Percentiles rank a stretch among this genome's conserved stretches.
Evolutionary conservation across 2,888 invertebrate genomes (phyloP).

Genomic region (Drosophila nigricruria): DNA sequence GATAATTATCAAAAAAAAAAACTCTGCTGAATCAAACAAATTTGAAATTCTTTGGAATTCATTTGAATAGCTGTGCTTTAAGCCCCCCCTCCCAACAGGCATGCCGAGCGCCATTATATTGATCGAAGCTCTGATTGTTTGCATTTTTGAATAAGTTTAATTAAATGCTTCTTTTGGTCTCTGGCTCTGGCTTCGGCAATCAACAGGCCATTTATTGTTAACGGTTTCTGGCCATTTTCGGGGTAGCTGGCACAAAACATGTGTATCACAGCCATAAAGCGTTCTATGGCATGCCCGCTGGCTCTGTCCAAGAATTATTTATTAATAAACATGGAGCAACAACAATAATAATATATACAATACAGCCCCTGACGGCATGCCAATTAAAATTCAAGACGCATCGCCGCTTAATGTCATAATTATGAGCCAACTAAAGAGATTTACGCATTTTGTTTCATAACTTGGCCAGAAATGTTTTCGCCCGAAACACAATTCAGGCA

Average conservation of each 20-base stretch:
- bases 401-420: slow-evolving; percentile 81
- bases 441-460: slow-evolving; percentile 79
- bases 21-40: not conserved
- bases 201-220: slow-evolving; percentile 58
- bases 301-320: slow-evolving; percentile 60
- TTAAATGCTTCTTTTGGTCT: slow-evolving; percentile 31
- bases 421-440: slow-evolving; percentile 81
- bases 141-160: slow-evolving; percentile 32
- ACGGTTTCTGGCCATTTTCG: slow-evolving; percentile 46
- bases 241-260: slow-evolving; percentile 39
- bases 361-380: slow-evolving; percentile 38
- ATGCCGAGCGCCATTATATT: not conserved
- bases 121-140: slow-evolving; percentile 6
- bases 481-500: slow-evolving; percentile 4
- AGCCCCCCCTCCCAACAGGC: not conserved
- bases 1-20: slow-evolving; percentile 8
- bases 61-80: slow-evolving; percentile 5
- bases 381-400: slow-evolving; percentile 79
- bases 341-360: slow-evolving; percentile 48
- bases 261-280: slow-evolving; percentile 61
- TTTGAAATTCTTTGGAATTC: slow-evolving; percentile 12
- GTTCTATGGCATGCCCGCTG: slow-evolving; percentile 42
- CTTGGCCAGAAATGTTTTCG: slow-evolving; percentile 37
- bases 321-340: slow-evolving; percentile 72
- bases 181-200: slow-evolving; percentile 24